Base-by-base conservation (phyloP, 2,888 invertebrate genomes). In the Acanthosoma haemorrhoidale region DNA sequence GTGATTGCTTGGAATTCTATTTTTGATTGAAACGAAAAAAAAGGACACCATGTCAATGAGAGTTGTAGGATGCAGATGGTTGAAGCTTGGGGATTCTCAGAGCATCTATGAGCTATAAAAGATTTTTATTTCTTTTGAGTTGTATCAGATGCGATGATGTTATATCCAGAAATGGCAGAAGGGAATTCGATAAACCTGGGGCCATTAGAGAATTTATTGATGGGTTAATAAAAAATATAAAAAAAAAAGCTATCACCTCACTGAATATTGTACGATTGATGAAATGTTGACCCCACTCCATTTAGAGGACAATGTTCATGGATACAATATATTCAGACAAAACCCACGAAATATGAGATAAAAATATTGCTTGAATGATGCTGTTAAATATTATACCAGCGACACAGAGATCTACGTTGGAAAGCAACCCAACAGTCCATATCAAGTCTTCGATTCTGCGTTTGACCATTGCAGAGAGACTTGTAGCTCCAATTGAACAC, bases 1-100 rank as follows among this genome's bases (percentile, higher is more conserved):
- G 74, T 77, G 75, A 34, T 75, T 77, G 57, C 75, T 78, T 71
- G 76, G 77, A 31, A 72, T 78, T 18, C 70, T 78, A 32, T 78
- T 78, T 71, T 72, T 78, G 57, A 75, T 76, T 71, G 78, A 77
- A 64, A 70, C 74, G 5, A 73, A 75, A 21, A 73, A 75, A 76
- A 34, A 74, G 21, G 73, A 74, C 72, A 70, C 73, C 3, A 63
- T 69, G 60, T 75, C 71, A 69, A 71, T 73, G 39, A 21, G 76
- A 77, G 58, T 69, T 77, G 43, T 77, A 76, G 76, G 73, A 70
- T 34, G 72, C 41, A 34, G 74, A 77, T 68, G 75, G 77, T 34
- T 74, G 61, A 75, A 76, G 39, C 71, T 76, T 13, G 77, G 77
- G 73, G 75, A 57, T 21, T 11, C 25, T 57, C n/a, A 25, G 57